Base-by-base conservation (phyloP, 2,797 vertebrate species). In the Hippoglossus hippoglossus region DNA sequence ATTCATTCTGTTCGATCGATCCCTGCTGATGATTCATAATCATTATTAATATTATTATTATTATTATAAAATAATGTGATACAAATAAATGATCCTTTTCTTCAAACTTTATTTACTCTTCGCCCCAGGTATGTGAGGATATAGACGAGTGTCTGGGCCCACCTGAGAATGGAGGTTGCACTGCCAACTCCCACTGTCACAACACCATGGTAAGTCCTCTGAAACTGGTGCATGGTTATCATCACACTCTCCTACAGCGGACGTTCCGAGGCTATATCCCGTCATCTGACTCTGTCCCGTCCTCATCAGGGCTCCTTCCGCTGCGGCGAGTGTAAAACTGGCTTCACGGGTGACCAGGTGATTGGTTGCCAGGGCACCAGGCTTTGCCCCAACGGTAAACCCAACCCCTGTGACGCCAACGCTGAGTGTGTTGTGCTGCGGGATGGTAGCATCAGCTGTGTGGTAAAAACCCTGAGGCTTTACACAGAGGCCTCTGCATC, bases 251-350 rank as follows among this genome's bases (percentile, higher is more conserved):
- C 57, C 21, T 9, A 3, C n/a, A 34, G 36, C 5, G 22, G 28
- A 5, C 22, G n/a, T 26, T 19, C 13, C 12, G 11, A 12, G 36
- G 36, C 36, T 39, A 13, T 12, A 39, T 39, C 36, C 36, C 36
- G 0, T 39, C 36, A 11, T 49, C 3, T 87, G 62, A 87, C 64
- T 51, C 26, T 59, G 50, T n/a, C 1, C 41, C 68, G 46, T 86
- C 28, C 19, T 59, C 75, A 57, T 8, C 86, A 99, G 98, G 98
- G 98, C 8, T 98, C 97, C 25, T 99, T 95, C 83, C 94, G 75
- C 74, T 99, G 98, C 71, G 97, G 97, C 25, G 93, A 94, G 25
- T 99, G 98, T 82, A 96, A 93, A 83, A 19, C 91, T 16, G 98
- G 97, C 16, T 99, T 96, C 79, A 93, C 77, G 13, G 98, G 97